Percentiles rank a stretch among this genome's conserved stretches.
Evolutionary conservation across 2,888 invertebrate species (phyloP).

Genomic region (Tortrix viridana): DNA sequence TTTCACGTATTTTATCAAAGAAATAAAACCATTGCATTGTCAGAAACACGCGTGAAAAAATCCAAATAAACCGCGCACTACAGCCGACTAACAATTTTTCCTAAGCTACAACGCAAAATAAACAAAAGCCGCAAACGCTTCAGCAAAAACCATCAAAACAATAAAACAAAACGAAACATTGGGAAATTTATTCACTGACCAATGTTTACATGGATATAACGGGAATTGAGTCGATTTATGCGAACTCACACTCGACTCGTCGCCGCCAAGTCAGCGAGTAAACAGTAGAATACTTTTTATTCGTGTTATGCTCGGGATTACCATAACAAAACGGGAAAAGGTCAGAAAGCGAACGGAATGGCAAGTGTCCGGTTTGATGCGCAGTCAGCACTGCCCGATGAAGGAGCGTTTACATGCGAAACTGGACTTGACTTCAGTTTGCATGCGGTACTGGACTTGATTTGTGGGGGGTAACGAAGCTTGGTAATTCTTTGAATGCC

Average conservation of each 20-base stretch:
- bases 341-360: slow-evolving; percentile 82
- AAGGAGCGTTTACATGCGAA: slow-evolving; percentile 49
- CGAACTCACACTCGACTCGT: slow-evolving; percentile 73
- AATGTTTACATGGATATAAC: slow-evolving; percentile 56
- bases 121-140: slow-evolving; percentile 1
- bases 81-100: background rate
- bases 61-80: background rate
- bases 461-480: too few species aligned
- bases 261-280: slow-evolving; percentile 78
- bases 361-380: slow-evolving; percentile 80
- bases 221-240: slow-evolving; percentile 70
- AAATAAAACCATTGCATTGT: too few species aligned
- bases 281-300: slow-evolving; percentile 82
- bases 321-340: slow-evolving; percentile 83
- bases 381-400: slow-evolving; percentile 71
- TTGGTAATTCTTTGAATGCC: too few species aligned
- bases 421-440: slow-evolving; percentile 44
- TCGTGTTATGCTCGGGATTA: slow-evolving; percentile 77
- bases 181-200: slow-evolving; percentile 48
- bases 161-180: slow-evolving; percentile 39
- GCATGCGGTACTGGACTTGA: background rate
- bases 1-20: too few species aligned
- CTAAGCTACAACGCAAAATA: background rate
- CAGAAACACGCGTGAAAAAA: too few species aligned
- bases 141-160: slow-evolving; percentile 32